These are phyloP conservation scores for Xestoiulus laeticollis DNA, from an alignment of 2,888 invertebrate genomes.

Conservation along the genomic window DNA sequence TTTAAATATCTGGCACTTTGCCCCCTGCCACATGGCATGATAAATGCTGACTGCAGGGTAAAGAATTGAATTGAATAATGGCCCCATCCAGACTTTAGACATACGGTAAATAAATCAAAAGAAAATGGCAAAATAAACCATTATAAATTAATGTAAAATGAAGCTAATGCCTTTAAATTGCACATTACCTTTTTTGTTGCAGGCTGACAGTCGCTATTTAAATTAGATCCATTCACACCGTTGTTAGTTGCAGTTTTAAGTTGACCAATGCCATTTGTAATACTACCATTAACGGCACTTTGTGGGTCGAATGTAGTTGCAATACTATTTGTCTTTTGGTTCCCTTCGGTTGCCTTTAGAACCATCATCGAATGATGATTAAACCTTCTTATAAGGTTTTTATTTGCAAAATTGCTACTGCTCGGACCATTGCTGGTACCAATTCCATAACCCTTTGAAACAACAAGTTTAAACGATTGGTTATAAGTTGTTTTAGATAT, in stretches of 20 bases:
- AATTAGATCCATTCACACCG: not conserved
- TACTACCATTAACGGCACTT: conserved; percentile 45
- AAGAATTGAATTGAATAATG: too few species aligned
- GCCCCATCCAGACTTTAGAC: too few species aligned
- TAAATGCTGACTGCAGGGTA: too few species aligned
- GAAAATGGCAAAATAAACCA: not conserved
- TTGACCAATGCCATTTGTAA: conserved; percentile 45
- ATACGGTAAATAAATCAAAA: not conserved
- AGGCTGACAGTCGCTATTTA: not conserved
- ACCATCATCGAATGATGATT: conserved; percentile 99
- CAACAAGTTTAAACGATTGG: not conserved
- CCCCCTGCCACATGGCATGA: too few species aligned
- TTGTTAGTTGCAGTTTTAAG: not conserved
- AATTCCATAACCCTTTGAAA: conserved; percentile 69
- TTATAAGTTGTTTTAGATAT: not conserved
- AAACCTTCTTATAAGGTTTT: conserved; percentile 91
- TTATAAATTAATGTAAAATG: not conserved
- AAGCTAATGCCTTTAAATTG: not conserved
- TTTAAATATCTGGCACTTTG: too few species aligned
- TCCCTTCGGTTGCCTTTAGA: conserved; percentile 65
- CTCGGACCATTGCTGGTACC: conserved; percentile 64
- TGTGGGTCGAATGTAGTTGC: not conserved
- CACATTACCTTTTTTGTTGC: not conserved
- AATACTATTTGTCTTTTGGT: conserved; percentile 28
- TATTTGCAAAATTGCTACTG: conserved; percentile 67